Percentiles rank a stretch among this genome's conserved stretches.
Conservation (phyloP, 2,113 vertebrate species). For the Macroglossus sobrinus region DNA sequence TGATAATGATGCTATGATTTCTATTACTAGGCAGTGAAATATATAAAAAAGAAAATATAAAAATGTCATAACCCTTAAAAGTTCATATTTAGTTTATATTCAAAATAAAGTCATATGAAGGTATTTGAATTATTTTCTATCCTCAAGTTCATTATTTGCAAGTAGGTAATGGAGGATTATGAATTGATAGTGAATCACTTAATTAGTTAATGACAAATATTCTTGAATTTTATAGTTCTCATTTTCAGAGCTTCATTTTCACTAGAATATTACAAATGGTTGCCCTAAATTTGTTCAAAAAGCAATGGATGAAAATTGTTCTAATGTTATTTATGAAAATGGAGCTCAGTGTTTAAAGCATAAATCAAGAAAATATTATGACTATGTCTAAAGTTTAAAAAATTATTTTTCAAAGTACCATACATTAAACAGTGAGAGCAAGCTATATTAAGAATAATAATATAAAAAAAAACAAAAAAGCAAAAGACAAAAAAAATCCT, state of each 20-base stretch:
- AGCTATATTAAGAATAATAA: neutral
- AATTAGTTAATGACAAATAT: constrained; percentile 58
- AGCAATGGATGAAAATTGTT: constrained; percentile 22
- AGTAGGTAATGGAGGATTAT: constrained; percentile 56
- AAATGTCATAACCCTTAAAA: constrained; percentile 78
- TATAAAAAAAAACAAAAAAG: neutral
- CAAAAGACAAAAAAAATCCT: neutral
- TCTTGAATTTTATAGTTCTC: constrained; percentile 58
- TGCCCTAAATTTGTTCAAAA: constrained; percentile 44
- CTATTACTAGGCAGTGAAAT: constrained; percentile 70
- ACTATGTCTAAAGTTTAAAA: constrained; percentile 10
- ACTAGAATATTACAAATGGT: constrained; percentile 51
- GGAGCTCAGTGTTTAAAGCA: constrained; percentile 38
- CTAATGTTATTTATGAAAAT: constrained; percentile 54
- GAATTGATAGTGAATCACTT: constrained; percentile 70
- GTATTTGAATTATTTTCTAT: constrained; percentile 68
- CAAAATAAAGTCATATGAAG: constrained; percentile 52
- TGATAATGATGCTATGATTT: constrained; percentile 65
- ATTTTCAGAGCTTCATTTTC: constrained; percentile 50
- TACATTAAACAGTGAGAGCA: constrained; percentile 32
- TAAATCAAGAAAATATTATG: constrained; percentile 40
- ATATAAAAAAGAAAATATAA: constrained; percentile 73
- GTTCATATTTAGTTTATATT: constrained; percentile 70
- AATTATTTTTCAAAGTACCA: constrained; percentile 50
- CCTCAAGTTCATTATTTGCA: constrained; percentile 65